A percentile compares a stretch with the other conserved stretches of the same genome.
These are phyloP conservation scores for Nemopilema nomurai DNA, from an alignment of 30 jellyfish, hydroid and myxozoan genomes.

Conservation along the genomic window DNA sequence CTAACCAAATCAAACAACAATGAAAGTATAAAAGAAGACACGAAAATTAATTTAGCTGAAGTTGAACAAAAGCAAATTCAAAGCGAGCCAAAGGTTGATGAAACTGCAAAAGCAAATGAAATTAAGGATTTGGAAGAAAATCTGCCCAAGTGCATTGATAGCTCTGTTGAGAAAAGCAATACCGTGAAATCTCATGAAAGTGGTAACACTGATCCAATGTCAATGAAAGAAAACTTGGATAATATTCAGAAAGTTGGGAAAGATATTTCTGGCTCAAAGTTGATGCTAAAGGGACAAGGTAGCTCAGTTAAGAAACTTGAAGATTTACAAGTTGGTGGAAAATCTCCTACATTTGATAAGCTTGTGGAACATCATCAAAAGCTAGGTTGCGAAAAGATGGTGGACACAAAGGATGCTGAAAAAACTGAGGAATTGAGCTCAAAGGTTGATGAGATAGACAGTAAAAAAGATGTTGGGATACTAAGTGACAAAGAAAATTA, in stretches of 20 bases:
- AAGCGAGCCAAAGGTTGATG: neutral
- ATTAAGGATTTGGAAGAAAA: neutral
- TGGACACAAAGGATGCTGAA: neutral
- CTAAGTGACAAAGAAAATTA: no score
- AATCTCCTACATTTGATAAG: conserved; percentile 40
- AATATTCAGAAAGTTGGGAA: neutral
- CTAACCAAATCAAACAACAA: neutral
- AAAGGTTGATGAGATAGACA: no score
- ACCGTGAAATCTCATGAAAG: neutral
- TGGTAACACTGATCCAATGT: neutral
- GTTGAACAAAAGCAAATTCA: neutral
- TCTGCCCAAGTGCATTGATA: neutral
- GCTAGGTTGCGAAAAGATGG: neutral
- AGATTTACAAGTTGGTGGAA: conserved; percentile 17
- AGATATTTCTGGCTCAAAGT: neutral
- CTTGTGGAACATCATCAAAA: neutral
- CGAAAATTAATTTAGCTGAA: neutral
- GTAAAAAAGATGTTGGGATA: no score
- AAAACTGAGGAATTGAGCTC: neutral
- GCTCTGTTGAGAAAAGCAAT: neutral
- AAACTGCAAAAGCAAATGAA: neutral
- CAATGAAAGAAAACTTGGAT: neutral
- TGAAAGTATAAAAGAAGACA: neutral
- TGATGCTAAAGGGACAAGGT: neutral
- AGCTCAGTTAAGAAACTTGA: neutral